Conservation (phyloP, 2,113 vertebrate species). For the Chaetodon auriga region DNA sequence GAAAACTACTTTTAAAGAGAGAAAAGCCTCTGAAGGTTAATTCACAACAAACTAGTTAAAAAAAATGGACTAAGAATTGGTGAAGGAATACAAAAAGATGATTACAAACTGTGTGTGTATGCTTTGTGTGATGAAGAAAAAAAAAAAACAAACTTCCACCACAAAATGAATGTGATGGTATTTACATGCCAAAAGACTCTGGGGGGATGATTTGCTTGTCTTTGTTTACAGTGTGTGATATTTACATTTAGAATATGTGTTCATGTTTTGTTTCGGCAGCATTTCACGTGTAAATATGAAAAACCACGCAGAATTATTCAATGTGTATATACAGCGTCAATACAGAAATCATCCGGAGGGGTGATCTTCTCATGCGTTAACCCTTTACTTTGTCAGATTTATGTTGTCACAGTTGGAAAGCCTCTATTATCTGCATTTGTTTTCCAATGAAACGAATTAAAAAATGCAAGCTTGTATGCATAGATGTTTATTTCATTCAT, state of each 20-base stretch:
- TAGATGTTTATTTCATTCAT: not conserved
- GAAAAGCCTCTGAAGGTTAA: constrained; percentile 35
- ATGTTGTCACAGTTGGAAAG: constrained; percentile 59
- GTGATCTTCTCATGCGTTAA: constrained; percentile 34
- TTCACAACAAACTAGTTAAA: constrained; percentile 25
- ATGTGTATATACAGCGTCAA: constrained; percentile 19
- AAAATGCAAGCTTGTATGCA: constrained; percentile 53
- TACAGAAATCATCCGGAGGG: constrained; percentile 11
- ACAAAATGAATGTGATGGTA: constrained; percentile 52
- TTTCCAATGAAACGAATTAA: constrained; percentile 77
- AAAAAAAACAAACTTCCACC: not conserved
- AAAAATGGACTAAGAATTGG: not conserved
- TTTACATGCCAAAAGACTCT: constrained; percentile 55
- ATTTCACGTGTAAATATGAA: constrained; percentile 39
- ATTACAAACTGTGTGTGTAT: constrained; percentile 39
- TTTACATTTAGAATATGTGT: constrained; percentile 43
- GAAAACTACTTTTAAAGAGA: constrained; percentile 33
- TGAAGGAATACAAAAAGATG: constrained; percentile 51
- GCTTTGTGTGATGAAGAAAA: constrained; percentile 9
- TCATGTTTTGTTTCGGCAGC: constrained; percentile 19
- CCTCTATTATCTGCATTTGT: constrained; percentile 58
- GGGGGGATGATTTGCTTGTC: constrained; percentile 40
- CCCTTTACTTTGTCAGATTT: constrained; percentile 49
- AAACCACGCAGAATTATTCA: constrained; percentile 9
- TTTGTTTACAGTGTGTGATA: constrained; percentile 70